phyloP scores from a whole-genome alignment of 2,888 invertebrate species.

The Neoscelio sp. region DNA sequence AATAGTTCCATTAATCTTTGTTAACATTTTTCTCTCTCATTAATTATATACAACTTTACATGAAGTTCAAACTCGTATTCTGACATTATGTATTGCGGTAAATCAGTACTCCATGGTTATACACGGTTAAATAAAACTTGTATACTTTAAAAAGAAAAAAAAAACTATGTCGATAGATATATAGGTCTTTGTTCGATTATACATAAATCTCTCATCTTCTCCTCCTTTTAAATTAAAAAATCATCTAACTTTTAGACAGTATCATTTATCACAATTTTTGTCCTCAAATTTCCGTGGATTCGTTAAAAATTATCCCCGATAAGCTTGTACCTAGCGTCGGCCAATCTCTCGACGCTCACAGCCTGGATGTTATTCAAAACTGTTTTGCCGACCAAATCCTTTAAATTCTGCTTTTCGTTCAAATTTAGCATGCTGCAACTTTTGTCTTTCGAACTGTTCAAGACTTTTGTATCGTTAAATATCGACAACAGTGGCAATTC shows the following conservation, averaged over 20 bases:
- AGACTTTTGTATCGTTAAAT: slow-evolving; percentile 69
- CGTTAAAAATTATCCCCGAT: slow-evolving; percentile 65
- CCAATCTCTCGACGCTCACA: slow-evolving; percentile 76
- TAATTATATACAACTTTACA: too few relatives aligned
- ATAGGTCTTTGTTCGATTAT: too few relatives aligned
- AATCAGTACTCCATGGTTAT: too few relatives aligned
- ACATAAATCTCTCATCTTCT: too few relatives aligned
- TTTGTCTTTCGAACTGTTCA: slow-evolving; percentile 72
- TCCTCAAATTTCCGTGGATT: not conserved
- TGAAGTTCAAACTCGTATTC: too few relatives aligned
- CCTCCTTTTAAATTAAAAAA: slow-evolving; percentile 13
- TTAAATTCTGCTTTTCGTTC: slow-evolving; percentile 74
- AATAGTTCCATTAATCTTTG: too few relatives aligned
- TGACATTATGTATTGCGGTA: too few relatives aligned
- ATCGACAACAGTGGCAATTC: slow-evolving; percentile 79
- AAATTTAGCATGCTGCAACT: slow-evolving; percentile 80
- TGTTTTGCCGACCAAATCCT: slow-evolving; percentile 72
- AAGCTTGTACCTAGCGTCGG: slow-evolving; percentile 74
- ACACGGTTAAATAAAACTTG: too few relatives aligned
- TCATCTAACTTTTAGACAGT: slow-evolving; percentile 5
- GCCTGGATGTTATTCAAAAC: slow-evolving; percentile 74
- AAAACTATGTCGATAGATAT: too few relatives aligned
- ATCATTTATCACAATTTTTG: slow-evolving; percentile 22
- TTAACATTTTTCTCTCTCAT: too few relatives aligned
- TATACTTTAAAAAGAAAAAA: too few relatives aligned